phyloP scores from a whole-genome alignment of 2,113 vertebrate genomes.

The Pollachius pollachius region DNA sequence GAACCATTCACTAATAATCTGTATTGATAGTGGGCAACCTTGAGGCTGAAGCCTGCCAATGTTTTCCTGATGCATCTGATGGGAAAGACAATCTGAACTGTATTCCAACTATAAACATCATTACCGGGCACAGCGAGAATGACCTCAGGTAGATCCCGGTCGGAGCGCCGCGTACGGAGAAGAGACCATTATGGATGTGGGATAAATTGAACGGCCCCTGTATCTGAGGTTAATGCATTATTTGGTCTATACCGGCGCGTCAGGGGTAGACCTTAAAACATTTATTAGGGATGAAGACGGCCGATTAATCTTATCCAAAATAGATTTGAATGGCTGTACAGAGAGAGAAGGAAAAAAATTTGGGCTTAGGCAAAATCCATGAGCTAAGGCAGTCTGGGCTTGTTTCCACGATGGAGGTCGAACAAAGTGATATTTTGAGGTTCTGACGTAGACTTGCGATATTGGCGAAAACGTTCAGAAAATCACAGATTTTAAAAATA shows the following conservation, averaged over 20 bases:
- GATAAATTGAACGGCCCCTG: slow-evolving; percentile 46
- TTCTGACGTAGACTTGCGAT: slow-evolving; percentile 13
- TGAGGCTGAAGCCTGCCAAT: too few relatives aligned
- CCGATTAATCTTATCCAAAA: slow-evolving; percentile 46
- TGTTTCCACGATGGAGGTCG: slow-evolving; percentile 34
- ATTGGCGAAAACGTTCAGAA: background rate
- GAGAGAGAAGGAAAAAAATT: too few relatives aligned
- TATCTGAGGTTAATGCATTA: slow-evolving; percentile 54
- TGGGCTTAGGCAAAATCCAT: slow-evolving; percentile 42
- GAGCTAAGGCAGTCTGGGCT: slow-evolving; percentile 41
- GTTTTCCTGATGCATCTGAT: too few relatives aligned
- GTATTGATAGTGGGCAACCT: too few relatives aligned
- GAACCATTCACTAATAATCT: too few relatives aligned
- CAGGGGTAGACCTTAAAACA: slow-evolving; percentile 41
- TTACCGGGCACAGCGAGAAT: too few relatives aligned
- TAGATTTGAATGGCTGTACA: slow-evolving; percentile 41
- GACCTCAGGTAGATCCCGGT: too few relatives aligned
- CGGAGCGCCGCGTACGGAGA: too few relatives aligned
- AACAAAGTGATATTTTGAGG: slow-evolving; percentile 28
- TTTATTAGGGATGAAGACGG: slow-evolving; percentile 40
- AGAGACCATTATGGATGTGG: slow-evolving; percentile 20
- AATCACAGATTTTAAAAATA: background rate
- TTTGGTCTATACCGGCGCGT: slow-evolving; percentile 52
- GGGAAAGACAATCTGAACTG: too few relatives aligned
- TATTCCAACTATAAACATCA: too few relatives aligned